phyloP scores from a whole-genome alignment of 2,888 invertebrate genomes.

The Noctua fimbriata region DNA sequence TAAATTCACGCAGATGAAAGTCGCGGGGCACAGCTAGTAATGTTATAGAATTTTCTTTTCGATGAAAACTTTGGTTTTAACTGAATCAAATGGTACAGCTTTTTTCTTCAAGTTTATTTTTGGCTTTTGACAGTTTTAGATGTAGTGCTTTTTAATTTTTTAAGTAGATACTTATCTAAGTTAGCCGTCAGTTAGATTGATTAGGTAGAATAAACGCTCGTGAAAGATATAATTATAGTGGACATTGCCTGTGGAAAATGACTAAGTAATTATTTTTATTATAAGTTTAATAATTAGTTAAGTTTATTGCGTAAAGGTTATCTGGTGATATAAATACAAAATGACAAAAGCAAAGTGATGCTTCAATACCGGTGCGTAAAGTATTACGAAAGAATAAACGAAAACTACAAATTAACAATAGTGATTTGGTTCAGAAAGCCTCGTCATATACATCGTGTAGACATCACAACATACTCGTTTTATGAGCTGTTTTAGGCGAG shows the following conservation, averaged over 20 bases:
- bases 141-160: too few relatives aligned
- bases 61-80: too few relatives aligned
- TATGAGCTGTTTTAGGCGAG: constrained; percentile 70
- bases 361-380: not conserved
- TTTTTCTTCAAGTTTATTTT: too few relatives aligned
- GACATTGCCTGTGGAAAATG: constrained; percentile 17
- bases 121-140: too few relatives aligned
- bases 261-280: constrained; percentile 1
- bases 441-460: constrained; percentile 10
- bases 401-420: constrained; percentile 18
- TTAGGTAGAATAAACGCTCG: not conserved
- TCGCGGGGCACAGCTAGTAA: too few relatives aligned
- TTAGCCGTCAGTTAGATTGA: not conserved
- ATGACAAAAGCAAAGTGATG: not conserved
- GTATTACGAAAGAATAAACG: not conserved
- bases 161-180: not conserved
- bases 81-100: too few relatives aligned
- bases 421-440: constrained; percentile 4
- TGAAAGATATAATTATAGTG: not conserved
- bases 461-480: constrained; percentile 41
- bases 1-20: too few relatives aligned
- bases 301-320: constrained; percentile 19
- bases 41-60: too few relatives aligned
- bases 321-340: constrained; percentile 3
- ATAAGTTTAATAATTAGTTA: not conserved